Conservation (phyloP, 2,113 vertebrate species). For the Varanus komodoensis region DNA sequence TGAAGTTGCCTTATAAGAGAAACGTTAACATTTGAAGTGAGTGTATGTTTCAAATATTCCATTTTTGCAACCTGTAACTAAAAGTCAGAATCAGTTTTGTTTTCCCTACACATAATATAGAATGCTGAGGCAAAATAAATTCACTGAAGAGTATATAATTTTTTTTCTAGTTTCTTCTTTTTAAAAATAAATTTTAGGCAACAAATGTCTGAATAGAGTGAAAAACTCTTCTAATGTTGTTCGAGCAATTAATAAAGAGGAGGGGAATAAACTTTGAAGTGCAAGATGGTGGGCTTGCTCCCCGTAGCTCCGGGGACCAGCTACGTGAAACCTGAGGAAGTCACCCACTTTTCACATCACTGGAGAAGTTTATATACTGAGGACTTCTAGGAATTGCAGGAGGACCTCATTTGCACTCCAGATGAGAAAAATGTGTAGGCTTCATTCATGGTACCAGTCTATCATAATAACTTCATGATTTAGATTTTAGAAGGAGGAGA, state of each 20-base stretch:
- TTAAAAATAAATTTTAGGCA: neutral
- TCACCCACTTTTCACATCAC: neutral
- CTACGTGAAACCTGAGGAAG: neutral
- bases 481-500: neutral
- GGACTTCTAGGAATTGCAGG: neutral
- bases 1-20: slow-evolving; percentile 86
- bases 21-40: slow-evolving; percentile 29
- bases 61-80: neutral
- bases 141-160: neutral
- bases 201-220: neutral
- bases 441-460: neutral
- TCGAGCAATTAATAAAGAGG: neutral
- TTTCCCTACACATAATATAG: neutral
- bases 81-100: slow-evolving; percentile 28
- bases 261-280: neutral
- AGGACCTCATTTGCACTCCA: neutral
- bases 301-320: neutral
- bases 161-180: neutral
- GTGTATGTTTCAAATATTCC: slow-evolving; percentile 2
- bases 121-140: neutral
- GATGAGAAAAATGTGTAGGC: neutral
- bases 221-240: neutral
- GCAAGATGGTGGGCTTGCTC: neutral
- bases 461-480: neutral
- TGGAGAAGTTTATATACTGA: neutral